Conservation (phyloP, 2,888 invertebrate genomes). For the Herminia tarsipennalis region DNA sequence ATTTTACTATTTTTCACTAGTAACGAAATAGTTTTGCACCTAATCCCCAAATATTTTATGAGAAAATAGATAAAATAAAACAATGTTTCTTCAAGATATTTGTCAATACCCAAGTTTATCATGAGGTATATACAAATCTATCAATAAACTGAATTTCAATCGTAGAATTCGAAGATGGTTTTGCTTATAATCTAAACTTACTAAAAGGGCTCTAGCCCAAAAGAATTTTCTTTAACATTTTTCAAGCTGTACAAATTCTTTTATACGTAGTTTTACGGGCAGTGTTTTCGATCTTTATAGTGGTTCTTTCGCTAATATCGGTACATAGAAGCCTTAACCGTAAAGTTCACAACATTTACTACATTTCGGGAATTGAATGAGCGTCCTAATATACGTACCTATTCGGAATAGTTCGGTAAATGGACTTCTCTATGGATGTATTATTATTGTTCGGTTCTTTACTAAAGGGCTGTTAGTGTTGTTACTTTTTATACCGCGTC, state of each 20-base stretch:
- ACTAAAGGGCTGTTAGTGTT: conserved; percentile 27
- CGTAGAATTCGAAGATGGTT: too few species aligned
- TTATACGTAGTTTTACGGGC: conserved; percentile 54
- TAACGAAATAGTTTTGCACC: background rate
- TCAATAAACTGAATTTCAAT: too few species aligned
- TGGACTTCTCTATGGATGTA: conserved; percentile 39
- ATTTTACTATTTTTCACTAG: background rate
- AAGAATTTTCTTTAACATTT: conserved; percentile 8
- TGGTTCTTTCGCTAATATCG: conserved; percentile 63
- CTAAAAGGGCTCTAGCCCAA: background rate
- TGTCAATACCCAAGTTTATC: too few species aligned
- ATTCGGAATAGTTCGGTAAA: conserved; percentile 45
- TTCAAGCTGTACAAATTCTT: conserved; percentile 21
- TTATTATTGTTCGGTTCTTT: conserved; percentile 41
- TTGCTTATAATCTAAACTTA: background rate
- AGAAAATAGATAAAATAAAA: background rate
- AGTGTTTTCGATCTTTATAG: conserved; percentile 66
- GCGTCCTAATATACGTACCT: conserved; percentile 48
- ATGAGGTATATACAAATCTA: too few species aligned
- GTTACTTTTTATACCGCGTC: conserved; percentile 31
- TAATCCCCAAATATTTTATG: background rate
- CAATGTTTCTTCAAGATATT: too few species aligned
- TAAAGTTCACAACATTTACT: conserved; percentile 63
- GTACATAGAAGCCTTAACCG: conserved; percentile 61
- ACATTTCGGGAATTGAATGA: conserved; percentile 65